Conservation (phyloP, 2,888 invertebrate species). For the Cantharis lateralis region DNA sequence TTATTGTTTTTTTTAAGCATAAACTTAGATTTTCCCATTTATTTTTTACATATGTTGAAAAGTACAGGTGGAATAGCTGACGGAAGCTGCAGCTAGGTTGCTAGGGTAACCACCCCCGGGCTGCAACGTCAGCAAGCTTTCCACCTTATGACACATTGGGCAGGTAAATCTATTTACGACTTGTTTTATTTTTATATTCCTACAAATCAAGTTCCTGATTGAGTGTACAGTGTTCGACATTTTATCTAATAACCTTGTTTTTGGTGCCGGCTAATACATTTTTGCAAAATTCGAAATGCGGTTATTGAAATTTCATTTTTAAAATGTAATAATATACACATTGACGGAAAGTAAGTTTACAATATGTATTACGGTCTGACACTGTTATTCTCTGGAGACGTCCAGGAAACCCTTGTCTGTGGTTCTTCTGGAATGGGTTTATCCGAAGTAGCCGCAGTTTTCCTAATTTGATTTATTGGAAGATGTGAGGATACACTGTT, state of each 20-base stretch:
- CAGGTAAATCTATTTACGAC: constrained; percentile 26
- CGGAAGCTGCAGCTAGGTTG: constrained; percentile 33
- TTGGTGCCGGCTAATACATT: neutral
- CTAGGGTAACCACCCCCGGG: constrained; percentile 34
- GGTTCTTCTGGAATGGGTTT: constrained; percentile 29
- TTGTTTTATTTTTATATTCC: constrained; percentile 27
- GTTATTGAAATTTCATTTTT: constrained; percentile 1
- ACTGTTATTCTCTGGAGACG: constrained; percentile 28
- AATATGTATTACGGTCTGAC: constrained; percentile 32
- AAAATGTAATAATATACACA: neutral
- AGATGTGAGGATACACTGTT: constrained; percentile 21
- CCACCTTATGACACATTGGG: constrained; percentile 26
- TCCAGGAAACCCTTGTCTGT: constrained; percentile 32
- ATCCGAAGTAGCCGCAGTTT: constrained; percentile 29
- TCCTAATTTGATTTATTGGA: constrained; percentile 31
- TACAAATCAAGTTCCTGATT: constrained; percentile 1
- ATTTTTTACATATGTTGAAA: constrained; percentile 18
- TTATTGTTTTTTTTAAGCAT: neutral
- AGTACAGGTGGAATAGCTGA: constrained; percentile 24
- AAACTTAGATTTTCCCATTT: neutral
- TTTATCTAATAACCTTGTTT: neutral
- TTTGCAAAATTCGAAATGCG: neutral
- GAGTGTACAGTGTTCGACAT: neutral
- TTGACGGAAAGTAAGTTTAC: constrained; percentile 27
- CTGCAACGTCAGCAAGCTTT: constrained; percentile 28